phyloP scores from a whole-genome alignment of 2,797 vertebrate genomes.

The Anabas testudineus region DNA sequence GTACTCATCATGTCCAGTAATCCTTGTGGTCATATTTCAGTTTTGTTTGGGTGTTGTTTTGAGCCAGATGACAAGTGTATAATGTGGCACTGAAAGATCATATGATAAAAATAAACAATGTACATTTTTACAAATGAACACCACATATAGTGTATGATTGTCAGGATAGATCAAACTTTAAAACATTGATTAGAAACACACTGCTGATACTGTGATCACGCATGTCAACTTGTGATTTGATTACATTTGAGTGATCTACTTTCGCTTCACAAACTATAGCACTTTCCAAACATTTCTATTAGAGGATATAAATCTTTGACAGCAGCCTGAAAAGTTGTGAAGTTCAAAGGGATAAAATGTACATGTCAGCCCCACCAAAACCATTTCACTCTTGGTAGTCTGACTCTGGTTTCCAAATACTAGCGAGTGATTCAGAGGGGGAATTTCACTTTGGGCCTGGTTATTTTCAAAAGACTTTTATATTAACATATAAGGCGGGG shows the following conservation, averaged over 20 bases:
- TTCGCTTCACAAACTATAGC: slow-evolving; percentile 24
- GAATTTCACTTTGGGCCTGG: slow-evolving; percentile 48
- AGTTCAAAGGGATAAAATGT: slow-evolving; percentile 53
- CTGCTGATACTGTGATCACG: slow-evolving; percentile 45
- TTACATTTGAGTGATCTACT: slow-evolving; percentile 27
- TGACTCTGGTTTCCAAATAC: slow-evolving; percentile 61
- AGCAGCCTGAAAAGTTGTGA: slow-evolving; percentile 54
- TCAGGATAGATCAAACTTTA: neutral
- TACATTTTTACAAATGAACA: neutral
- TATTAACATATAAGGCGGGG: slow-evolving; percentile 45
- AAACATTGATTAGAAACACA: too few relatives aligned
- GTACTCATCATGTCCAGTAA: neutral
- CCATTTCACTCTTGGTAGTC: slow-evolving; percentile 52
- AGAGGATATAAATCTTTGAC: slow-evolving; percentile 51
- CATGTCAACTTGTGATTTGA: slow-evolving; percentile 48
- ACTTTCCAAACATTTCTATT: slow-evolving; percentile 38
- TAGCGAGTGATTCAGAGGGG: slow-evolving; percentile 64
- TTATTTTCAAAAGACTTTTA: slow-evolving; percentile 45
- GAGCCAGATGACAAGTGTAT: neutral
- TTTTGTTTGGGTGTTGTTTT: neutral
- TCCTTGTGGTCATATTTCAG: neutral
- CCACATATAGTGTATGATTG: neutral
- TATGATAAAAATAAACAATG: neutral
- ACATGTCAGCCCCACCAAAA: slow-evolving; percentile 59
- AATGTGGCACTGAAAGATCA: neutral